Percentiles rank a stretch among this genome's conserved stretches.
Conservation (phyloP, 2,113 vertebrate genomes). For the Noctilio leporinus region DNA sequence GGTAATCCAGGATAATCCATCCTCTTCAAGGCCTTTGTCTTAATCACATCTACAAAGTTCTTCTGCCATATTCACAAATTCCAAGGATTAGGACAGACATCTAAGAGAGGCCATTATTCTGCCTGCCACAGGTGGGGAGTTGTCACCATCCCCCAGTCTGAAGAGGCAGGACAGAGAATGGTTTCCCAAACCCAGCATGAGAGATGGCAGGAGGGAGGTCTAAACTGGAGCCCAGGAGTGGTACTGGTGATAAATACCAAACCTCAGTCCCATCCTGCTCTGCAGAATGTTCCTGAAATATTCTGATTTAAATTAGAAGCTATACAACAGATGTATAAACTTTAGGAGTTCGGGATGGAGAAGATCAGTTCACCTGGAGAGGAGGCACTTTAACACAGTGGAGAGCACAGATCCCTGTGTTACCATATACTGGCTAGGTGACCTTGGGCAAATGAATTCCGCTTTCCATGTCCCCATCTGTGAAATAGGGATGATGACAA, state of each 20-base stretch:
- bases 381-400: background rate
- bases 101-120: background rate
- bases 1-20: background rate
- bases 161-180: background rate
- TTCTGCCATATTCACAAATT: background rate
- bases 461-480: background rate
- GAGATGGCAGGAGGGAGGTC: background rate
- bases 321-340: background rate
- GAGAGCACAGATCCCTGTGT: background rate
- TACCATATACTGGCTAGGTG: background rate
- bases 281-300: background rate
- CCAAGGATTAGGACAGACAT: background rate
- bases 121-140: background rate
- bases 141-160: background rate
- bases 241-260: background rate
- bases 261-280: background rate
- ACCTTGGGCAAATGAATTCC: background rate
- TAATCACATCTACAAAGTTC: background rate
- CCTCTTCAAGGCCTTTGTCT: background rate
- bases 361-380: background rate
- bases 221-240: fast-evolving
- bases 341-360: background rate
- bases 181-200: background rate
- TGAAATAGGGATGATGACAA: background rate
- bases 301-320: background rate